Conservation (phyloP, 2,113 vertebrate species). For the Saccopteryx bilineata region DNA sequence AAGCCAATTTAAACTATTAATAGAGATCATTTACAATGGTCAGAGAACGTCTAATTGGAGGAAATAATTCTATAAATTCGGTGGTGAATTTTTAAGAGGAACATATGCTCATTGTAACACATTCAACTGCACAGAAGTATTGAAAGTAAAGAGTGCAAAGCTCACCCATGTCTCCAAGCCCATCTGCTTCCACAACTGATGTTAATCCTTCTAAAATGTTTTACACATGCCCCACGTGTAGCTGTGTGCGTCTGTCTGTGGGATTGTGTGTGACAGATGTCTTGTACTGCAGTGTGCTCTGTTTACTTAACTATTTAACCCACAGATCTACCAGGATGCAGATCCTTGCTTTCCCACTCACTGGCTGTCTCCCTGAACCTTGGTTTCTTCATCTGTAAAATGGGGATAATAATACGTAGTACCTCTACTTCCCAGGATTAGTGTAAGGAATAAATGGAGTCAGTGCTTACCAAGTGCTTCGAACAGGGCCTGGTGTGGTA, state of each 20-base stretch:
- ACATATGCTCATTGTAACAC: slow-evolving; percentile 20
- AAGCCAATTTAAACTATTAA: slow-evolving; percentile 51
- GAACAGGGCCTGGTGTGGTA: not conserved
- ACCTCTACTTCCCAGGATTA: not conserved
- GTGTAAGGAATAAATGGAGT: not conserved
- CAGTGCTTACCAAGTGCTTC: not conserved
- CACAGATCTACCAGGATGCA: not conserved
- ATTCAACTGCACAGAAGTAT: not conserved
- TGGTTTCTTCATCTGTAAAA: not conserved
- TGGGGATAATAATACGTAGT: not conserved
- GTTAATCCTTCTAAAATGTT: not conserved
- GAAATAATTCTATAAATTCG: slow-evolving; percentile 41
- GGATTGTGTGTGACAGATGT: not conserved
- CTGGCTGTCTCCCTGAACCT: slow-evolving; percentile 10
- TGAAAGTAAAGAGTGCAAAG: not conserved
- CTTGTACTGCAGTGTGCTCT: not conserved
- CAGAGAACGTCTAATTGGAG: slow-evolving; percentile 9
- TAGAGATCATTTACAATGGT: not conserved
- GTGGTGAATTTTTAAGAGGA: not conserved
- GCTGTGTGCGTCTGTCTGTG: not conserved
- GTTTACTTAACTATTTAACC: not conserved
- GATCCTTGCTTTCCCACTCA: not conserved
- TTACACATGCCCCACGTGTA: not conserved
- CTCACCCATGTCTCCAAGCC: not conserved
- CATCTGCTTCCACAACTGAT: not conserved